phyloP scores from a whole-genome alignment of 2,797 vertebrate genomes.

The Pogonophryne albipinna region DNA sequence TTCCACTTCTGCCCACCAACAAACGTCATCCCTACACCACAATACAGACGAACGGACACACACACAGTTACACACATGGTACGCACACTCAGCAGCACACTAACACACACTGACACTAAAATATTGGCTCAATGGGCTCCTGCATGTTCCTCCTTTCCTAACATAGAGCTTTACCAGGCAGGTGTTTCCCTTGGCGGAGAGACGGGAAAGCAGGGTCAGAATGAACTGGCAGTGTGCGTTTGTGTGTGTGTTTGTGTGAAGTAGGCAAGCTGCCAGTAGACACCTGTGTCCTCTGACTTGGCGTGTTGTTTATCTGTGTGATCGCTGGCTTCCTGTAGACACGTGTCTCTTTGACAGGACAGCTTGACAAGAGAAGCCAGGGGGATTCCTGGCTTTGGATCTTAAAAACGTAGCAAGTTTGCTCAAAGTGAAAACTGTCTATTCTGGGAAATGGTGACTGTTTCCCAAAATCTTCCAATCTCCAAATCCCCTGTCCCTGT shows the following conservation, averaged over 20 bases:
- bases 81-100: slow-evolving; percentile 9
- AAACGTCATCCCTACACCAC: too few species aligned
- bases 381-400: slow-evolving; percentile 37
- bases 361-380: slow-evolving; percentile 13
- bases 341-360: slow-evolving; percentile 53
- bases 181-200: slow-evolving; percentile 74
- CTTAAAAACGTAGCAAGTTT: slow-evolving; percentile 13
- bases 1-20: too few species aligned
- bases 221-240: slow-evolving; percentile 39
- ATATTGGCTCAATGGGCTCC: slow-evolving; percentile 41
- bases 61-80: neutral
- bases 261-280: slow-evolving; percentile 53
- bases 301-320: slow-evolving; percentile 70
- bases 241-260: slow-evolving; percentile 32
- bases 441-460: neutral
- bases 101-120: slow-evolving; percentile 13
- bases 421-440: slow-evolving; percentile 11
- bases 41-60: too few species aligned
- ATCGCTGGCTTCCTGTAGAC: slow-evolving; percentile 75
- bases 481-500: neutral
- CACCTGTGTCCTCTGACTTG: slow-evolving; percentile 78
- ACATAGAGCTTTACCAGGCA: slow-evolving; percentile 71
- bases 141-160: slow-evolving; percentile 65
- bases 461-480: slow-evolving; percentile 5
- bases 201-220: slow-evolving; percentile 57